Conservation (phyloP, 1,140 invertebrate species). For the Drosophila grimshawi region DNA sequence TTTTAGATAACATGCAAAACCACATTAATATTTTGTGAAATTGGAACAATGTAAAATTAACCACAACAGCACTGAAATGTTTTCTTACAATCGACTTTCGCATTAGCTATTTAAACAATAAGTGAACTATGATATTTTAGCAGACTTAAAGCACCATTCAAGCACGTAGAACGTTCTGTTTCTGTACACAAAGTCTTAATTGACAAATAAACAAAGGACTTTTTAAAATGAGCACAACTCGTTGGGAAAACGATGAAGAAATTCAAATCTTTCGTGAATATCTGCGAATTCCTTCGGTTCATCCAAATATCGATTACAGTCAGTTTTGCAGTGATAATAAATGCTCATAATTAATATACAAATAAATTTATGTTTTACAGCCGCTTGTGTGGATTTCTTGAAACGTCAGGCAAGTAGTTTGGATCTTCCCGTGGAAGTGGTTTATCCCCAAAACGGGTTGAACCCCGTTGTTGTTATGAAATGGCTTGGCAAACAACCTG, state of each 20-base stretch:
- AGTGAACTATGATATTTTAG: background rate
- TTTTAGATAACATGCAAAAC: background rate
- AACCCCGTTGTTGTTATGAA: slow-evolving; percentile 91
- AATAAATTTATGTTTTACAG: slow-evolving; percentile 42
- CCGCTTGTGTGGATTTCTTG: slow-evolving; percentile 87
- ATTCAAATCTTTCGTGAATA: slow-evolving; percentile 93
- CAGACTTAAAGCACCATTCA: background rate
- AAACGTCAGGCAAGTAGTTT: slow-evolving; percentile 87
- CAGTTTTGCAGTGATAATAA: slow-evolving; percentile 70
- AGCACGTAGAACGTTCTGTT: background rate
- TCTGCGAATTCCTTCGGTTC: slow-evolving; percentile 91
- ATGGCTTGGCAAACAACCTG: slow-evolving; percentile 89
- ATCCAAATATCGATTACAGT: slow-evolving; percentile 93
- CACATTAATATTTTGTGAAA: no score
- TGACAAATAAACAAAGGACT: no score
- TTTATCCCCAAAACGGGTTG: slow-evolving; percentile 68
- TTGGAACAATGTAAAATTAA: background rate
- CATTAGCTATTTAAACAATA: background rate
- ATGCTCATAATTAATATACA: slow-evolving; percentile 1
- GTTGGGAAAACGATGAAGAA: slow-evolving; percentile 87
- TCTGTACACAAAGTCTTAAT: background rate
- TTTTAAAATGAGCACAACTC: slow-evolving; percentile 25
- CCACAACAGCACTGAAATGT: background rate
- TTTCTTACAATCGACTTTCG: background rate
- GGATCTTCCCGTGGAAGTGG: slow-evolving; percentile 86